Conservation (phyloP, 92 coral and sea anemone species). For the Pocillopora meandrina region DNA sequence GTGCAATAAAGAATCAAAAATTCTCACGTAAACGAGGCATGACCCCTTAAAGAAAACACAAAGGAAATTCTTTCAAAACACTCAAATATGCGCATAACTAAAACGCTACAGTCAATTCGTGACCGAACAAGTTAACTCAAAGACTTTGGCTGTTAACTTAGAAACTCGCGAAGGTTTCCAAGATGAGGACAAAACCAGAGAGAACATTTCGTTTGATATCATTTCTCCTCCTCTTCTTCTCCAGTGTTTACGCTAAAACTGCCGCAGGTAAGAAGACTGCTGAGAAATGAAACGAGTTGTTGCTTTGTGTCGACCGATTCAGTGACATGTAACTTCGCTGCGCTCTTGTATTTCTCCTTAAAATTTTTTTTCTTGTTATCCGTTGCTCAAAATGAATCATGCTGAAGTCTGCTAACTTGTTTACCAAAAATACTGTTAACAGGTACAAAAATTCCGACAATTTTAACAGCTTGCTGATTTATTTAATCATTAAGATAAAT, state of each 20-base stretch:
- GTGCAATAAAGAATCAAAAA: neutral
- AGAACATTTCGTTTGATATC: neutral
- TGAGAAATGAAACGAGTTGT: neutral
- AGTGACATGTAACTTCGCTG: too few species aligned
- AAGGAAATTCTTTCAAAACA: neutral
- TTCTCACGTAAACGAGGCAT: neutral
- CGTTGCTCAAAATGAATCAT: too few species aligned
- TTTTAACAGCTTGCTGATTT: too few species aligned
- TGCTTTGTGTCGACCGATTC: neutral
- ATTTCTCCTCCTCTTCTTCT: neutral
- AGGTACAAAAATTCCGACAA: too few species aligned
- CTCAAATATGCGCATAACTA: slow-evolving; percentile 7
- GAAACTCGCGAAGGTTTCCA: neutral
- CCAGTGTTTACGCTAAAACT: slow-evolving; percentile 8
- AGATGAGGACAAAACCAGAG: neutral
- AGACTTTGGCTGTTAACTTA: neutral
- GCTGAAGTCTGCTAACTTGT: too few species aligned
- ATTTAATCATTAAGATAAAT: neutral
- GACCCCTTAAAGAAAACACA: neutral
- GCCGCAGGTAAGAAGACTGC: neutral
- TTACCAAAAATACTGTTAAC: too few species aligned
- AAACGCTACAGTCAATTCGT: neutral
- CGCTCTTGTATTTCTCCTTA: too few species aligned
- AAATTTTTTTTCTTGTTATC: too few species aligned
- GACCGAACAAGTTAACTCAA: neutral